These are phyloP conservation scores for Actinia tenebrosa DNA, from an alignment of 64 coral and sea anemone species.

Conservation along the genomic window DNA sequence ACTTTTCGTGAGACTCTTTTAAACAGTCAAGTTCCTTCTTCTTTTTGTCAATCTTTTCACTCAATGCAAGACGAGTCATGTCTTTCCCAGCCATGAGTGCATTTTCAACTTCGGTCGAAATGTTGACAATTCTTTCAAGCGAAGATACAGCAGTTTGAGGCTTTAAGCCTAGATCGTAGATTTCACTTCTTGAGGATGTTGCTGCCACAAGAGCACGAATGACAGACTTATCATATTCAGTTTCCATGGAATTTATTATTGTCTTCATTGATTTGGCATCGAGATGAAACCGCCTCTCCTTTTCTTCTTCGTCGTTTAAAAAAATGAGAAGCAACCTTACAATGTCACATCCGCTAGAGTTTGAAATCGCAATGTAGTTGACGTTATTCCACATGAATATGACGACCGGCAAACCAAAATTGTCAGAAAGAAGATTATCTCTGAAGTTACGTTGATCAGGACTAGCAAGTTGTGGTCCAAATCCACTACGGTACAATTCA, in stretches of 20 bases:
- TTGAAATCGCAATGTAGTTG: no score
- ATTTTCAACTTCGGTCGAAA: conserved; percentile 27
- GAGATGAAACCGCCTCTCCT: not conserved
- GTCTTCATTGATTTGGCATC: not conserved
- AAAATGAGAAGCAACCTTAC: not conserved
- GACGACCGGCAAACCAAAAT: no score
- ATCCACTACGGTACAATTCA: no score
- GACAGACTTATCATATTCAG: conserved; percentile 45
- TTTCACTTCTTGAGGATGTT: conserved; percentile 18
- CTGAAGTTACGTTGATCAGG: no score
- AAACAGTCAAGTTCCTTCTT: no score
- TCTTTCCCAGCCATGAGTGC: conserved; percentile 20
- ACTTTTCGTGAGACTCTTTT: no score
- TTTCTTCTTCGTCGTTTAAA: not conserved
- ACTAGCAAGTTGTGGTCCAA: no score
- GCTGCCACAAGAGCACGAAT: conserved; percentile 38
- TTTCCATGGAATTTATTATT: conserved; percentile 47
- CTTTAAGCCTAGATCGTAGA: conserved; percentile 28
- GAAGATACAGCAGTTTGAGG: conserved; percentile 41
- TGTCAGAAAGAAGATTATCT: no score
- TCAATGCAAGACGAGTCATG: conserved; percentile 1
- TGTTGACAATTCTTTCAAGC: not conserved
- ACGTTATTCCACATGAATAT: no score
- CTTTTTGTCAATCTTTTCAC: no score
- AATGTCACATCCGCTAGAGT: not conserved